Conservation (phyloP, 2,888 invertebrate species). For the Drosophila fungiperda region DNA sequence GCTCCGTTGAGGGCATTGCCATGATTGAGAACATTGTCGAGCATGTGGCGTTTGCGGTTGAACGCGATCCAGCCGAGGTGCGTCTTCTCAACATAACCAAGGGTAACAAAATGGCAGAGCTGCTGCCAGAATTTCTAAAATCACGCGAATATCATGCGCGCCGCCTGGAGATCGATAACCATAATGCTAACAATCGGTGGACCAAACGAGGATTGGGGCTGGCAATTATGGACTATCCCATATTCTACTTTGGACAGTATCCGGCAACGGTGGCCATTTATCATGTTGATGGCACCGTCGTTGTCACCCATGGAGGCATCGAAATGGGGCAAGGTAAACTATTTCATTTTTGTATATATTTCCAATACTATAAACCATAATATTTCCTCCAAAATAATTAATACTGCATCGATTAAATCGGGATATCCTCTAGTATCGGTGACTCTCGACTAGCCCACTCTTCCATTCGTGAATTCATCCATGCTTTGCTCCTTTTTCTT, state of each 20-base stretch:
- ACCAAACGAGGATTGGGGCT: conserved; percentile 91
- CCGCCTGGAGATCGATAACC: conserved; percentile 86
- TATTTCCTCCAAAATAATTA: conserved; percentile 59
- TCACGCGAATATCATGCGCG: conserved; percentile 87
- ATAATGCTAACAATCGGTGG: conserved; percentile 91
- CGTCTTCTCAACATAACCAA: conserved; percentile 86
- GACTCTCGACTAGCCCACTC: neutral
- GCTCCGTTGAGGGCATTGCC: conserved; percentile 88
- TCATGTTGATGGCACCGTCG: conserved; percentile 90
- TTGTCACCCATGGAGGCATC: conserved; percentile 89
- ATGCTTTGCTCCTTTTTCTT: too few species aligned
- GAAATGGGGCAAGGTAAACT: conserved; percentile 91
- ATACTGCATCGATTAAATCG: neutral
- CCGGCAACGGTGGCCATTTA: conserved; percentile 89
- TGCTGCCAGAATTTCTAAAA: conserved; percentile 86
- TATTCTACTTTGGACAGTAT: conserved; percentile 86
- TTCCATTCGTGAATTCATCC: neutral
- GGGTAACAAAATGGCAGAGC: conserved; percentile 83
- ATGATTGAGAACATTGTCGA: conserved; percentile 89
- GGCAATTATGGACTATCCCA: conserved; percentile 89
- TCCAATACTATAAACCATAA: conserved; percentile 64
- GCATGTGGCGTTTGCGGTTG: conserved; percentile 87
- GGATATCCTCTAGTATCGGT: neutral
- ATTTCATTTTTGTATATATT: conserved; percentile 79
- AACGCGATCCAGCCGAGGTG: conserved; percentile 87